These are phyloP conservation scores for Drosophila arizonae DNA, from an alignment of 1,140 invertebrate species.

Conservation along the genomic window DNA sequence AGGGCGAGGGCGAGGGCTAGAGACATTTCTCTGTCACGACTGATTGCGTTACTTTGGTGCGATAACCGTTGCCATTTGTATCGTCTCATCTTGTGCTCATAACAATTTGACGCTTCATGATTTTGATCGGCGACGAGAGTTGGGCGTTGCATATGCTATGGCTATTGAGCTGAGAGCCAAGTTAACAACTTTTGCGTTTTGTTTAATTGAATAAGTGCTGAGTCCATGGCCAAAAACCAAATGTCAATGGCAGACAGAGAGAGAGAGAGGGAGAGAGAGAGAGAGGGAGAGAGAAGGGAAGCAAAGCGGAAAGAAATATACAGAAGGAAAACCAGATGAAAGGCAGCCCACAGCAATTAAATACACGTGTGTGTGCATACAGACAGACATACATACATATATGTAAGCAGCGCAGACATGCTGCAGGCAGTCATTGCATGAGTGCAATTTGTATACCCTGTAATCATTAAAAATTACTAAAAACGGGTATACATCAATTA, in stretches of 20 bases:
- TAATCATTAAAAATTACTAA: neutral
- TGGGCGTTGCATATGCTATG: slow-evolving; percentile 27
- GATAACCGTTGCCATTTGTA: slow-evolving; percentile 76
- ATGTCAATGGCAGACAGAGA: slow-evolving; percentile 56
- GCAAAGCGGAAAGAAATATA: slow-evolving; percentile 31
- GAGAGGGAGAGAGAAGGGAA: too few species aligned
- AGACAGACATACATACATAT: neutral
- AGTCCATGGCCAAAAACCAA: slow-evolving; percentile 29
- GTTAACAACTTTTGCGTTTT: slow-evolving; percentile 61
- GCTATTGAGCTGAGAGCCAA: slow-evolving; percentile 27
- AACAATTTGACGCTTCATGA: slow-evolving; percentile 82
- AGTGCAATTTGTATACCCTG: slow-evolving; percentile 14
- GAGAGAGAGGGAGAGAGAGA: too few species aligned
- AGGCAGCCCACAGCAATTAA: slow-evolving; percentile 7
- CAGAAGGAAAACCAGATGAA: slow-evolving; percentile 24
- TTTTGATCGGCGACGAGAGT: slow-evolving; percentile 52
- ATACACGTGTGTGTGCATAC: neutral
- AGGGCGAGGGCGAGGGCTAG: neutral
- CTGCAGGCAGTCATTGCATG: slow-evolving; percentile 9
- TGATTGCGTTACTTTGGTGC: slow-evolving; percentile 74
- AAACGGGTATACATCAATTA: neutral
- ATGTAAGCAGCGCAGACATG: neutral
- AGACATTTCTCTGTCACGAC: slow-evolving; percentile 57
- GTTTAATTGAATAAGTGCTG: slow-evolving; percentile 75
- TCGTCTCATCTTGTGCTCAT: slow-evolving; percentile 72